Percentiles rank a stretch among this genome's conserved stretches.
These are phyloP conservation scores for Mesoligia furuncula DNA, from an alignment of 2,888 invertebrate genomes.

Conservation along the genomic window DNA sequence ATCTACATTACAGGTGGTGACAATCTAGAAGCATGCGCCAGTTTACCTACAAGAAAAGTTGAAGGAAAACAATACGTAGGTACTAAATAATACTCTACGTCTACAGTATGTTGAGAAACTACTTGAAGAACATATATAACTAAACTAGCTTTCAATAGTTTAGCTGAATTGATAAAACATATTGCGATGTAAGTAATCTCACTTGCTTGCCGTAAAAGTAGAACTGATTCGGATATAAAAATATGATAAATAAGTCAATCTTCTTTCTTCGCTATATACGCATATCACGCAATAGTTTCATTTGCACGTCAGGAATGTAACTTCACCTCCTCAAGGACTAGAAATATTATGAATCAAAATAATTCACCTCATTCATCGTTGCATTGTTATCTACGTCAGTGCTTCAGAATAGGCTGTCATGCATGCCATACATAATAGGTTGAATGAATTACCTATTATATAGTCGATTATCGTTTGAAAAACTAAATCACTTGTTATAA, in stretches of 20 bases:
- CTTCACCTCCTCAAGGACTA: conserved; percentile 24
- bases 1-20: neutral
- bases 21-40: neutral
- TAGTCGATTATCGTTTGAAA: conserved; percentile 31
- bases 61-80: neutral
- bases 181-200: neutral
- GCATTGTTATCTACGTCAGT: conserved; percentile 42
- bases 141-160: neutral
- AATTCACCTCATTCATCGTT: conserved; percentile 48
- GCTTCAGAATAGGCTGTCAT: conserved; percentile 30
- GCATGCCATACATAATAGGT: conserved; percentile 3
- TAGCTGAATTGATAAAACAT: neutral
- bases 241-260: neutral
- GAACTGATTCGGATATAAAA: neutral
- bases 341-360: conserved; percentile 45
- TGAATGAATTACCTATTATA: conserved; percentile 33
- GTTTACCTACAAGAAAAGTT: conserved; percentile 1
- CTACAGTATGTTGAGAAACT: neutral
- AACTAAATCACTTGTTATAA: conserved; percentile 6
- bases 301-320: neutral
- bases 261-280: neutral
- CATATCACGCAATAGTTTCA: neutral
- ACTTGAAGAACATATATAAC: conserved; percentile 1
- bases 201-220: neutral
- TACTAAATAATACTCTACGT: neutral